Evolutionary conservation across 1,140 invertebrate genomes (phyloP).

Genomic region (Thaumetopoea pityocampa): DNA sequence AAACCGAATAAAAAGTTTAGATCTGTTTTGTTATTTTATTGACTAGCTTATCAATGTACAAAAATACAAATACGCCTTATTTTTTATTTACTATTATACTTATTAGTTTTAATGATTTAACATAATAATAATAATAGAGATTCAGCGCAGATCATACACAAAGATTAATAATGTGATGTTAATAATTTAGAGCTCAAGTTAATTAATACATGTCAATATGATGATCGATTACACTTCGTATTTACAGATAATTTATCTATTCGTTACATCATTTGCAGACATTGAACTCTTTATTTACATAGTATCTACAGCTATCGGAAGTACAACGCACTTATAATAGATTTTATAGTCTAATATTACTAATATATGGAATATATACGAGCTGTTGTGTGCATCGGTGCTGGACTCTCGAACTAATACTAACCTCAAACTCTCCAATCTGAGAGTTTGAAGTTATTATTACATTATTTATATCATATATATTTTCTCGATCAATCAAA

Average conservation of each 20-base stretch:
- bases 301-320: constrained; percentile 12
- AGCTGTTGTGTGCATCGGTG: too few species aligned
- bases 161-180: constrained; percentile 26
- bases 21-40: constrained; percentile 43
- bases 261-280: constrained; percentile 3
- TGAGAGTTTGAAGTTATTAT: too few species aligned
- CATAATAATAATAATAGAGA: constrained; percentile 12
- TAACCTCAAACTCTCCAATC: too few species aligned
- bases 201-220: constrained; percentile 2
- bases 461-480: too few species aligned
- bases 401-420: too few species aligned
- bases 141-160: constrained; percentile 9
- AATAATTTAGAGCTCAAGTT: constrained; percentile 14
- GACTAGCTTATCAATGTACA: constrained; percentile 62
- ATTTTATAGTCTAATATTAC: constrained; percentile 1
- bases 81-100: neutral
- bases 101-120: constrained; percentile 4
- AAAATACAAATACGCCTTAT: constrained; percentile 50
- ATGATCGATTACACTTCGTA: constrained; percentile 5
- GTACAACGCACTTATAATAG: constrained; percentile 20
- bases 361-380: too few species aligned
- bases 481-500: too few species aligned
- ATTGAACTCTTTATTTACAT: constrained; percentile 17
- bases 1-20: too few species aligned
- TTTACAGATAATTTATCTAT: constrained; percentile 12